A percentile compares a stretch with the other conserved stretches of the same genome.
Evolutionary conservation across 2,888 invertebrate species (phyloP).

Genomic region (Dinocampus coccinellae): DNA sequence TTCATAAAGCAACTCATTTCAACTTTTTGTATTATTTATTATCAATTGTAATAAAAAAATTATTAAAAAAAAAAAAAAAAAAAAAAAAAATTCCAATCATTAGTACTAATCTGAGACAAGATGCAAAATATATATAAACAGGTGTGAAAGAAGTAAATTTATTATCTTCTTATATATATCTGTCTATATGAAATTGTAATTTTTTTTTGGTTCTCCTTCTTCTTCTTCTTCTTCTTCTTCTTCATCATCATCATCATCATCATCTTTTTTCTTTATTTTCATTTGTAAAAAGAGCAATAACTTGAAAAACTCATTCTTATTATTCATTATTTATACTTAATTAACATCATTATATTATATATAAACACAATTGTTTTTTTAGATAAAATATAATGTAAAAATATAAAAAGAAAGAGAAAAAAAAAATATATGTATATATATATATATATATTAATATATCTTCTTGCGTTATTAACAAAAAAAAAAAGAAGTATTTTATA

Average conservation of each 20-base stretch:
- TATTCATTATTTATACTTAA: not conserved
- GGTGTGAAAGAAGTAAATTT: constrained; percentile 11
- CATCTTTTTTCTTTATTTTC: too few relatives aligned
- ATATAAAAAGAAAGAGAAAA: not conserved
- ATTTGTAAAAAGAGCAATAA: too few relatives aligned
- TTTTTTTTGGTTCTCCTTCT: too few relatives aligned
- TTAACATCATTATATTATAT: not conserved
- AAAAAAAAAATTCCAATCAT: not conserved
- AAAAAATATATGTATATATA: too few relatives aligned
- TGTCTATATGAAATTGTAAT: not conserved
- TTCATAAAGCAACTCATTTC: not conserved
- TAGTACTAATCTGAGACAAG: not conserved
- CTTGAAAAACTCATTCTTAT: not conserved
- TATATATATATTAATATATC: too few relatives aligned
- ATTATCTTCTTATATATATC: not conserved
- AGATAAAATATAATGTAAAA: not conserved
- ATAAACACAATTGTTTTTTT: not conserved
- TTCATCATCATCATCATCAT: too few relatives aligned
- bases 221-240: too few relatives aligned
- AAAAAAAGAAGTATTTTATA: not conserved
- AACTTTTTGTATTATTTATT: not conserved
- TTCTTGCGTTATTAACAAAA: too few relatives aligned
- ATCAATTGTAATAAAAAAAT: not conserved
- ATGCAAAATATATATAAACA: not conserved
- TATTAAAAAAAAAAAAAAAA: not conserved